Conservation (phyloP, 2,113 vertebrate species). For the Pteruthius melanotis region DNA sequence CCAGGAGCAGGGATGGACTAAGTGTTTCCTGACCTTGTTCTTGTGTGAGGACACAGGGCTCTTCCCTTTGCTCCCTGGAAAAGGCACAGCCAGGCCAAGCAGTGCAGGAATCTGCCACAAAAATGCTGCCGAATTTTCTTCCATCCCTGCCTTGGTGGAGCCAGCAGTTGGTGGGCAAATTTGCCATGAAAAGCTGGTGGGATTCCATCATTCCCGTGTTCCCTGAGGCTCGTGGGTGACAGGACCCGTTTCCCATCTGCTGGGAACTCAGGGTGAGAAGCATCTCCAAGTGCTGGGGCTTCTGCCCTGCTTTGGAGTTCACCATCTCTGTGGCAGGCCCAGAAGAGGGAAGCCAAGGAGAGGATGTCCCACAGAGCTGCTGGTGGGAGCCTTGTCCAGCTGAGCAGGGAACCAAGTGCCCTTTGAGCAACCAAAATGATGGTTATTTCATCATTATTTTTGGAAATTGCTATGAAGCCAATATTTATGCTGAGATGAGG, state of each 20-base stretch:
- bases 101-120: neutral
- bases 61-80: neutral
- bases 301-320: neutral
- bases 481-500: neutral
- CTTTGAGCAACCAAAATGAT: neutral
- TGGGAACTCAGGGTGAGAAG: neutral
- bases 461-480: neutral
- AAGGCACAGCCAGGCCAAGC: neutral
- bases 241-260: neutral
- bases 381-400: neutral
- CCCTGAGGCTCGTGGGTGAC: neutral
- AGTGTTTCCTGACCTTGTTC: conserved; percentile 19
- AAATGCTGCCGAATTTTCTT: neutral
- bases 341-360: neutral
- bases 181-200: neutral
- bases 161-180: neutral
- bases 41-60: neutral
- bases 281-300: neutral
- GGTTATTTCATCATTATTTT: neutral
- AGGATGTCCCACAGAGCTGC: neutral
- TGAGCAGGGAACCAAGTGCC: neutral
- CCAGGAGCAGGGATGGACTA: neutral
- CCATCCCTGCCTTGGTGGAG: neutral
- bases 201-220: accelerated
- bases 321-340: neutral